These are phyloP conservation scores for Gymnothorax reevesii DNA, from an alignment of 2,797 vertebrate genomes.

Conservation along the genomic window DNA sequence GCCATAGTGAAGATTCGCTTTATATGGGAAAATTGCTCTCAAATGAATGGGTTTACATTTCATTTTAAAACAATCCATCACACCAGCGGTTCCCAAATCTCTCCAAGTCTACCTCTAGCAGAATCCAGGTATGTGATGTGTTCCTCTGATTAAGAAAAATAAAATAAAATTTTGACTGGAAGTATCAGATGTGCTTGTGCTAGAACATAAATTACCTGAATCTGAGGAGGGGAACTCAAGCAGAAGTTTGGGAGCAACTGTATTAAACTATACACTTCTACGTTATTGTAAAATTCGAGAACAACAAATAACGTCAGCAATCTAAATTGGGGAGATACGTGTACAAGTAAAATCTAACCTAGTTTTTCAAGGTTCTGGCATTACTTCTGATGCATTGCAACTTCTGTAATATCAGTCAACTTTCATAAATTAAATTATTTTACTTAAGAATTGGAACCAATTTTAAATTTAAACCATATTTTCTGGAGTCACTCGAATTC, in stretches of 20 bases:
- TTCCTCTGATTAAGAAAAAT: no score
- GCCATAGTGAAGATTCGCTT: background rate
- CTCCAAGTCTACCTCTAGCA: no score
- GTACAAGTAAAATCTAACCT: background rate
- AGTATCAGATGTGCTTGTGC: no score
- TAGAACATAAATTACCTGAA: no score
- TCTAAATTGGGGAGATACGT: background rate
- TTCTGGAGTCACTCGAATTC: background rate
- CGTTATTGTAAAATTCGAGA: background rate
- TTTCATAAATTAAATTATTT: background rate
- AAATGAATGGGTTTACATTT: background rate
- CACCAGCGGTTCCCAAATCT: no score
- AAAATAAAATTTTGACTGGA: no score
- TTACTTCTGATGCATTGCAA: background rate
- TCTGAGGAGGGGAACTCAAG: no score
- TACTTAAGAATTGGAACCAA: no score
- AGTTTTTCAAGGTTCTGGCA: background rate
- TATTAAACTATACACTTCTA: background rate
- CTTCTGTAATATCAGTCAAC: background rate
- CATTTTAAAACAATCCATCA: background rate
- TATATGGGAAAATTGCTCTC: background rate
- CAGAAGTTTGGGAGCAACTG: no score
- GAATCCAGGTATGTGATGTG: no score
- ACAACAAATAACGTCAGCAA: background rate
- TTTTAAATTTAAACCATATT: background rate